These are phyloP conservation scores for Apis cerana DNA, from an alignment of 1,140 invertebrate genomes.

Conservation along the genomic window DNA sequence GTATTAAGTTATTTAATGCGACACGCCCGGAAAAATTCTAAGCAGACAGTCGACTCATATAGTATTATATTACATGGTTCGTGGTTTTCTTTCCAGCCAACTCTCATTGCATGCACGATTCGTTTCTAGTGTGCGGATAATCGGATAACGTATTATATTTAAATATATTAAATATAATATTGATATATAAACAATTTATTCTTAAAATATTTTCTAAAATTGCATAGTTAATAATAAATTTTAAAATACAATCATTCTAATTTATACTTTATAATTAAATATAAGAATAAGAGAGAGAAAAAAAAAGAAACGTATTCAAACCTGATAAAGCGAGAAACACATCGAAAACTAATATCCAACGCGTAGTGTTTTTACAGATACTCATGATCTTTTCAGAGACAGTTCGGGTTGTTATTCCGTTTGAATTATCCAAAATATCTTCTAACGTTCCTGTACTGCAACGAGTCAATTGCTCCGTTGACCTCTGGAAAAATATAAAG, in stretches of 20 bases:
- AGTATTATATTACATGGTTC: conserved; percentile 61
- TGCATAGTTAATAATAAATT: neutral
- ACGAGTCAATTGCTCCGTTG: conserved; percentile 58
- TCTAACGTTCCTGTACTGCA: conserved; percentile 51
- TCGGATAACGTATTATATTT: neutral
- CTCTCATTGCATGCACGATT: conserved; percentile 53
- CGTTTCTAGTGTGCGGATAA: conserved; percentile 19
- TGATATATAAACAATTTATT: neutral
- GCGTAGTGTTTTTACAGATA: conserved; percentile 51
- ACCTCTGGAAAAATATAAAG: conserved; percentile 43
- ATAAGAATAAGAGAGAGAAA: neutral
- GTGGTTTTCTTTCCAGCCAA: conserved; percentile 60
- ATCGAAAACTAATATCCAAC: conserved; percentile 54
- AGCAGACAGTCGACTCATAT: conserved; percentile 39
- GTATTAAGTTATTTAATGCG: conserved; percentile 49
- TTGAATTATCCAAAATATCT: conserved; percentile 22
- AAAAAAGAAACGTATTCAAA: neutral
- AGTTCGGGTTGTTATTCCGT: conserved; percentile 34
- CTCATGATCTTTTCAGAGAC: conserved; percentile 60
- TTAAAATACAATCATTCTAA: neutral
- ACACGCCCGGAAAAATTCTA: conserved; percentile 61
- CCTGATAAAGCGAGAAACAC: conserved; percentile 39
- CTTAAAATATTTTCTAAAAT: neutral
- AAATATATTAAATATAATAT: neutral
- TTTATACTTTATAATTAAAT: neutral